These are phyloP conservation scores for Tapera naevia DNA, from an alignment of 2,797 vertebrate species.

Conservation along the genomic window DNA sequence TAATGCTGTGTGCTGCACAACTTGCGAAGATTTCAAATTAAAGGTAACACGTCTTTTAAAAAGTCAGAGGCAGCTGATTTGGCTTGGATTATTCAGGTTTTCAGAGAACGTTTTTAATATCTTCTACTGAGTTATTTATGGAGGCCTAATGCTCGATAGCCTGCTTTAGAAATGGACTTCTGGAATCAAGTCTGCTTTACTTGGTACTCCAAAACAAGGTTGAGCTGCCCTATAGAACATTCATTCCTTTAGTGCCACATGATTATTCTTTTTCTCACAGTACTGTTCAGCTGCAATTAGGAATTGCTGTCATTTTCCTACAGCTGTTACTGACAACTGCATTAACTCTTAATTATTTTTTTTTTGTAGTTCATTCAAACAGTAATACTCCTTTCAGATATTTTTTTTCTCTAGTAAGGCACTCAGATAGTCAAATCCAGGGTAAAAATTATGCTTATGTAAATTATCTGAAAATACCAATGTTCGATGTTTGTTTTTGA, in stretches of 20 bases:
- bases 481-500: background rate
- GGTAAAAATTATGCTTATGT: background rate
- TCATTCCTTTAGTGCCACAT: background rate
- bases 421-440: background rate
- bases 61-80: background rate
- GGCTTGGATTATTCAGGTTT: background rate
- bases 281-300: background rate
- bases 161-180: background rate
- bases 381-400: background rate
- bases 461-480: background rate
- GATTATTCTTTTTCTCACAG: background rate
- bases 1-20: background rate
- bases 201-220: background rate
- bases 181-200: background rate
- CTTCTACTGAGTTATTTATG: background rate
- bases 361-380: background rate
- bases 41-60: background rate
- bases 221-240: background rate
- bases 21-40: background rate
- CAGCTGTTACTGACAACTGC: background rate
- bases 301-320: background rate
- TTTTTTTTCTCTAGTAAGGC: no score
- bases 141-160: background rate
- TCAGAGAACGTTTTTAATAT: background rate
- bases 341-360: background rate